These are phyloP conservation scores for Todus mexicanus DNA, from an alignment of 2,797 vertebrate species.

Conservation along the genomic window DNA sequence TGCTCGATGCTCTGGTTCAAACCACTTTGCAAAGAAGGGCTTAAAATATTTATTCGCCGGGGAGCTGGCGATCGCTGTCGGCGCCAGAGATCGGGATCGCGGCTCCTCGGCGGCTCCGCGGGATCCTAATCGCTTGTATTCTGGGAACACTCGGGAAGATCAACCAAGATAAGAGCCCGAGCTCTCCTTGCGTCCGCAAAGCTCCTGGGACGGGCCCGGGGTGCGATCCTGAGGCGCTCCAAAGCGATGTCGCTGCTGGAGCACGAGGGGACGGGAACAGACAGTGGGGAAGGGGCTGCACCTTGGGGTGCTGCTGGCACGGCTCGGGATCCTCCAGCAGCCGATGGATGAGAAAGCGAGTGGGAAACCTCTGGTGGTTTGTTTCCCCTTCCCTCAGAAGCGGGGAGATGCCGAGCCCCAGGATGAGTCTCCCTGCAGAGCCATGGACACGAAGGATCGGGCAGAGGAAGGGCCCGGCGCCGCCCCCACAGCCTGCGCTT, in stretches of 20 bases:
- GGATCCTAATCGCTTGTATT: not conserved
- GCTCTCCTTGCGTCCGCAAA: not conserved
- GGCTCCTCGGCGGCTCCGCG: not conserved
- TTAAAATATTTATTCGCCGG: not conserved
- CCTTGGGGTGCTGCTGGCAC: not conserved
- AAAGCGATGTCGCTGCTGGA: accelerated
- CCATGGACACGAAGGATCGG: accelerated
- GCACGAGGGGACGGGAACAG: accelerated
- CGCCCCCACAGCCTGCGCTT: accelerated
- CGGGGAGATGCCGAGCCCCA: not conserved
- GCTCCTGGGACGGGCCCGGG: not conserved
- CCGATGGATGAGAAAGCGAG: accelerated
- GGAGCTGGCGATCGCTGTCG: not conserved
- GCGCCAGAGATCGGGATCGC: not conserved
- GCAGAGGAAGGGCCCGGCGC: not conserved
- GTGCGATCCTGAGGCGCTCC: accelerated
- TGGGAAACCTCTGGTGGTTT: accelerated
- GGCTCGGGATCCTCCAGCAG: not conserved
- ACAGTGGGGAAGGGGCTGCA: not conserved
- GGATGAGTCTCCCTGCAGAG: not conserved
- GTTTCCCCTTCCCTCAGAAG: not conserved
- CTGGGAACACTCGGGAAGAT: not conserved
- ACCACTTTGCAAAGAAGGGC: not conserved
- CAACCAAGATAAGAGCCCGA: not conserved
- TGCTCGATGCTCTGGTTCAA: not conserved